These are phyloP conservation scores for Aphelocoma californica DNA, from an alignment of 2,797 vertebrate species.

Conservation along the genomic window DNA sequence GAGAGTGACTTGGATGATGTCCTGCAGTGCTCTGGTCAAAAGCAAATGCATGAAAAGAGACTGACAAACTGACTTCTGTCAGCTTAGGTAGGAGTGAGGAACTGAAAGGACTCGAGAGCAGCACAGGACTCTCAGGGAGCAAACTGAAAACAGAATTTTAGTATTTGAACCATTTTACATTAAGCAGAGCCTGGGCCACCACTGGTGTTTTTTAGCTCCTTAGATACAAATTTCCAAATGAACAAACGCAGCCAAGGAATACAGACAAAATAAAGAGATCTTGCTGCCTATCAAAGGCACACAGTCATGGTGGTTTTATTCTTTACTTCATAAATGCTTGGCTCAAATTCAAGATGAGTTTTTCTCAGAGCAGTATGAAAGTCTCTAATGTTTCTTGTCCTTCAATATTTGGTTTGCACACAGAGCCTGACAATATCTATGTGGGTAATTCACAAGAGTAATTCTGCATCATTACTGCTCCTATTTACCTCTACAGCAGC, in stretches of 20 bases:
- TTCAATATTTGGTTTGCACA: not conserved
- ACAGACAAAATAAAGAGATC: not conserved
- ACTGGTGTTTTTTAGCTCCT: not conserved
- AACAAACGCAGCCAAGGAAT: not conserved
- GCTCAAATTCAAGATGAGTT: not conserved
- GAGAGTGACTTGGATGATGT: not conserved
- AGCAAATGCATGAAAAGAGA: not conserved
- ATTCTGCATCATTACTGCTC: not conserved
- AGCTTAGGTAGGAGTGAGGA: not conserved
- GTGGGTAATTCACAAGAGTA: not conserved
- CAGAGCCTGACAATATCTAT: fast-evolving
- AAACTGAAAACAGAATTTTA: not conserved
- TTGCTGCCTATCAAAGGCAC: not conserved
- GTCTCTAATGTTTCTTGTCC: not conserved
- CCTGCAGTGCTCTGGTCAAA: not conserved
- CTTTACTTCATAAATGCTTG: not conserved
- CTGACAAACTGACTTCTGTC: not conserved
- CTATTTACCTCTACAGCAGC: not conserved
- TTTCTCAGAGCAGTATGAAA: not conserved
- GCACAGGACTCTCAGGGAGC: not conserved
- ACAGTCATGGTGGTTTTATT: not conserved
- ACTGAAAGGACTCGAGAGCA: not conserved
- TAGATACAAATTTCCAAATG: not conserved
- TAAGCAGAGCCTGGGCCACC: not conserved
- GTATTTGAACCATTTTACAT: not conserved